Percentiles rank a stretch among this genome's conserved stretches.
Evolutionary conservation across 2,113 vertebrate genomes (phyloP).

Genomic region (Notechis scutatus): DNA sequence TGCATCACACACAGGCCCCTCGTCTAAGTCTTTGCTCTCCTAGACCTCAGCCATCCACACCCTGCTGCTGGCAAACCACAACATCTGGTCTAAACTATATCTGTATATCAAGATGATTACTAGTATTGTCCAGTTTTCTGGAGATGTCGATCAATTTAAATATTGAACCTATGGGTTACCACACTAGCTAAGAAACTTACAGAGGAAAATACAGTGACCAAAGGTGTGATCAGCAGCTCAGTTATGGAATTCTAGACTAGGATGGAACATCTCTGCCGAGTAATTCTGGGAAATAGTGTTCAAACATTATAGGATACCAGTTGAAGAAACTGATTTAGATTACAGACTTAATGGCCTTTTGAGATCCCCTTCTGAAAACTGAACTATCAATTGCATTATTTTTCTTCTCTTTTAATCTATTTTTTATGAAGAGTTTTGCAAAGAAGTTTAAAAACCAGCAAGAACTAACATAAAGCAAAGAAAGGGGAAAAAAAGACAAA

Average conservation of each 20-base stretch:
- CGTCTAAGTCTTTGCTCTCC: too few species aligned
- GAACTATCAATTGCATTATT: neutral
- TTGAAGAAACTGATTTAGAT: neutral
- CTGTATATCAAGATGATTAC: constrained; percentile 51
- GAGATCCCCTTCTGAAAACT: neutral
- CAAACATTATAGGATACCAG: neutral
- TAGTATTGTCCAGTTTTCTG: constrained; percentile 8
- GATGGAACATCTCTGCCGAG: neutral
- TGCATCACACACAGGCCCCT: too few species aligned
- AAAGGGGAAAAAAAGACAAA: neutral
- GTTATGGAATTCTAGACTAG: neutral
- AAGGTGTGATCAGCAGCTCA: neutral
- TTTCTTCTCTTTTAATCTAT: neutral
- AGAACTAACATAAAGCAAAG: neutral
- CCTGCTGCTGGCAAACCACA: too few species aligned
- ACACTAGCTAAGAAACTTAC: neutral
- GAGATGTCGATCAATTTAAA: neutral
- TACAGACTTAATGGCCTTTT: neutral
- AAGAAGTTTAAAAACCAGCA: neutral
- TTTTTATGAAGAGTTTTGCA: neutral
- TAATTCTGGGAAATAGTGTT: neutral
- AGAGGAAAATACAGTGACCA: neutral
- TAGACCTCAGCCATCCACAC: too few species aligned
- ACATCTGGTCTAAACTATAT: too few species aligned
- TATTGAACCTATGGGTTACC: neutral